phyloP scores from a whole-genome alignment of 92 coral and sea anemone species.

The Porites evermanni region DNA sequence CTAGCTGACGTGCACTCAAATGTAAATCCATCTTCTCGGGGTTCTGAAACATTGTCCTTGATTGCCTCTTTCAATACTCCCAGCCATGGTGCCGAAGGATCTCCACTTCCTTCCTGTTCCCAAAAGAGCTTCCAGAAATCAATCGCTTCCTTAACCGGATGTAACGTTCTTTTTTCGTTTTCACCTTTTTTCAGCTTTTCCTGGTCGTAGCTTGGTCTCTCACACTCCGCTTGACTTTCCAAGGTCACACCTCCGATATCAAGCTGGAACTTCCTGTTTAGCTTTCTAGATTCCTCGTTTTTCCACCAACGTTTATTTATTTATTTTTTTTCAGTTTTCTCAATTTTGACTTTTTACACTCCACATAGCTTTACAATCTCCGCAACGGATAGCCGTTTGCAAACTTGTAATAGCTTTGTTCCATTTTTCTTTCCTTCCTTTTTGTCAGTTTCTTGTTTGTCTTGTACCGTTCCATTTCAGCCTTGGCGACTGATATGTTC shows the following conservation, averaged over 20 bases:
- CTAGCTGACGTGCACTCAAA: neutral
- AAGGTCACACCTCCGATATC: neutral
- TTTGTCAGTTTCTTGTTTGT: neutral
- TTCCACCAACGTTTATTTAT: neutral
- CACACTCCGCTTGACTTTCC: neutral
- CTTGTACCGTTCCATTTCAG: neutral
- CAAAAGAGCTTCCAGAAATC: neutral
- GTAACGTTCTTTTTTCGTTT: neutral
- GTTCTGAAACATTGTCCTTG: neutral
- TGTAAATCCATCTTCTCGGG: neutral
- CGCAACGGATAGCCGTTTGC: too few relatives aligned
- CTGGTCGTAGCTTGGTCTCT: neutral
- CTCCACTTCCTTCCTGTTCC: neutral
- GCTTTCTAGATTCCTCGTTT: neutral
- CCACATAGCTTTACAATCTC: neutral
- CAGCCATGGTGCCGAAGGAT: neutral
- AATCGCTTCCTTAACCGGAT: neutral
- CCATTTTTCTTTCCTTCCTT: neutral
- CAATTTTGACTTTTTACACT: neutral
- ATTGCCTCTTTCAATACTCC: neutral
- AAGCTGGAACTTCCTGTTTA: neutral
- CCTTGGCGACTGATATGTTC: neutral
- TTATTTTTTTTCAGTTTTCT: neutral
- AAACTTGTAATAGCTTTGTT: neutral
- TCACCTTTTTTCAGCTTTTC: neutral